Evolutionary conservation across 1,140 invertebrate species (phyloP), one percentile per base, ranked within the genome.

Genomic region (Cydia splendana): DNA sequence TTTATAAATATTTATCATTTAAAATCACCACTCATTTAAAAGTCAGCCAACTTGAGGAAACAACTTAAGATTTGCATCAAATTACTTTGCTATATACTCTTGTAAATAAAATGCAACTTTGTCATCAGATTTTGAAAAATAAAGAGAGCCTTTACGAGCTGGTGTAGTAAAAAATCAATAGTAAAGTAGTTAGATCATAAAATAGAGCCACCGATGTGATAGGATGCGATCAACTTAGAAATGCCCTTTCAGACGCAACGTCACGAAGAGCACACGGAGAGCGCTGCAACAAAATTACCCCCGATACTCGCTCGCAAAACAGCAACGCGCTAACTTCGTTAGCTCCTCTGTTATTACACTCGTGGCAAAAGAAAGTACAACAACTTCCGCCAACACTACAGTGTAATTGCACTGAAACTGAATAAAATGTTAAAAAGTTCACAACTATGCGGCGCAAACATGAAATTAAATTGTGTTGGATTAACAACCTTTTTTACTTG

Each of bases 391-490:
- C 51, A 73, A 78, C 80, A 80, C 79, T 80, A 81, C 80, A 78
- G 75, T 80, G 79, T 81, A 83, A 83, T 83, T 83, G 76, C 79
- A 81, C 73, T 78, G 80, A 78, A 81, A 83, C 76, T 83, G 80
- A 83, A 80, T 81, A 79, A 81, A 83, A 79, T 80, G 79, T 75
- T 78, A 77, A 79, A 83, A 80, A 81, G 76, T 79, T 79, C 76
- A 38, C 75, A 78, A 80, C 78, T 67, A 65, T 65, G 34, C 76
- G 67, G 57, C 76, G 82, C 74, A 77, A 80, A 81, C 79, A 78
- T 80, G 57, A 80, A 81, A 81, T 81, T 81, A 80, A 81, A 83
- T 80, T 80, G 78, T 75, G 75, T 6, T 6, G 67, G 45, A 73
- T 69, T 34, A 69, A 38, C 65, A 69, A 9, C 57, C 5, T 62